Evolutionary conservation across 1,140 invertebrate genomes (phyloP), one percentile per base, ranked within the genome.

Genomic region (Melipona quadrifasciata): DNA sequence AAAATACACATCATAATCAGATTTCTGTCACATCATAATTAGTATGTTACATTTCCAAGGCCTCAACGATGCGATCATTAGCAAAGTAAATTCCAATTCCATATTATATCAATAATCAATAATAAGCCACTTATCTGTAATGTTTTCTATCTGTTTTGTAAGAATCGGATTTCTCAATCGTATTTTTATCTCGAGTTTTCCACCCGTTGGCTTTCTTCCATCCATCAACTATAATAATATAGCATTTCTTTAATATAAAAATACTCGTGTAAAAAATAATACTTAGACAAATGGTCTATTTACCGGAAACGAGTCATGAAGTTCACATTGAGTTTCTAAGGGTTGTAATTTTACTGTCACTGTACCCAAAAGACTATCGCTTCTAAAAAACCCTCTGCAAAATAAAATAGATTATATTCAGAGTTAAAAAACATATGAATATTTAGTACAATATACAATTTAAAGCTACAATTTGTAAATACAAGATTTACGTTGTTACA

Each of bases 251-350:
- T 57, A 65, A n/a, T 68, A 21, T 27, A 17, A 71, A 1, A 10
- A 24, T 47, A 53, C 4, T 64, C 0, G 53, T 12, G 34, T 1
- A 34, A 17, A 64, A 34, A 64, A 10, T 31, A 57, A 39, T 21
- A 27, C 34, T 84, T 24, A n/a, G 61, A 71, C 65, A 80, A 86
- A 85, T 68, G 14, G 77, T 64, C 51, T 67, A 87, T 97, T 98
- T 95, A 99, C 98, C 94, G 98, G 97, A 95, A 97, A 98, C 12
- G 98, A 97, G 86, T 99, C 98, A 93, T 99, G 98, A 78, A 99
- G 93, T 67, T 96, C 97, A 91, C 98, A 98, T 82, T 97, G 96
- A 0, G 96, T 97, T 95, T 99, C 98, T 70, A 99, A 94, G 27
- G 97, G 96, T 88, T 97, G 96, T 71, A 99, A 94, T 93, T 99